Percentiles rank a stretch among this genome's conserved stretches.
phyloP scores from a whole-genome alignment of 2,888 invertebrate genomes.

The Embidobia sp. region DNA sequence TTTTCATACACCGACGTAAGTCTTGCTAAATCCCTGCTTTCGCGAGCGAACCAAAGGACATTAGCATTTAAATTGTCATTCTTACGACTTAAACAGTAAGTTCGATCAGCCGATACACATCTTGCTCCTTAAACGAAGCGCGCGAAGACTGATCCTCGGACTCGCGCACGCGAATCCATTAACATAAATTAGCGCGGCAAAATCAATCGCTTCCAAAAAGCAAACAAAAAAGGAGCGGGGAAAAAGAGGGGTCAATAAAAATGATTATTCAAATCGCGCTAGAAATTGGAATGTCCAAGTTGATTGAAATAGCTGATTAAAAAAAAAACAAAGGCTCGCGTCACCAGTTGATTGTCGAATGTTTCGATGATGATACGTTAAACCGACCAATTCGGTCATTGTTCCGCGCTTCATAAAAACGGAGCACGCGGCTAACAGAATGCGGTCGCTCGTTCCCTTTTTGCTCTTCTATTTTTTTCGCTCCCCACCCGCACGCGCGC shows the following conservation, averaged over 20 bases:
- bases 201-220: not conserved
- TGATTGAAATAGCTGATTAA: constrained; percentile 52
- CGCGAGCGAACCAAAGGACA: too few species aligned
- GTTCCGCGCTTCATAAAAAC: constrained; percentile 46
- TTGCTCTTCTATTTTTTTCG: constrained; percentile 5
- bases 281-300: constrained; percentile 41
- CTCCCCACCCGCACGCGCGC: constrained; percentile 15
- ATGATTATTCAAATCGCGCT: constrained; percentile 29
- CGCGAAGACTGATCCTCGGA: too few species aligned
- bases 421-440: constrained; percentile 46
- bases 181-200: constrained; percentile 2
- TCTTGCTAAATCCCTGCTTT: too few species aligned
- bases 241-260: constrained; percentile 31
- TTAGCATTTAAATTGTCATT: not conserved
- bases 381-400: constrained; percentile 55
- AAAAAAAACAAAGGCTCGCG: constrained; percentile 55
- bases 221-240: not conserved
- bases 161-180: too few species aligned
- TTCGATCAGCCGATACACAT: constrained; percentile 1
- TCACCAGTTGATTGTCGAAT: constrained; percentile 53
- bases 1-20: too few species aligned
- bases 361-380: constrained; percentile 56
- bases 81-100: not conserved
- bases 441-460: constrained; percentile 35
- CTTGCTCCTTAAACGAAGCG: too few species aligned